A percentile compares a stretch with the other conserved stretches of the same genome.
Conservation (phyloP, 2,113 vertebrate genomes). For the Epinephelus cyanopodus region DNA sequence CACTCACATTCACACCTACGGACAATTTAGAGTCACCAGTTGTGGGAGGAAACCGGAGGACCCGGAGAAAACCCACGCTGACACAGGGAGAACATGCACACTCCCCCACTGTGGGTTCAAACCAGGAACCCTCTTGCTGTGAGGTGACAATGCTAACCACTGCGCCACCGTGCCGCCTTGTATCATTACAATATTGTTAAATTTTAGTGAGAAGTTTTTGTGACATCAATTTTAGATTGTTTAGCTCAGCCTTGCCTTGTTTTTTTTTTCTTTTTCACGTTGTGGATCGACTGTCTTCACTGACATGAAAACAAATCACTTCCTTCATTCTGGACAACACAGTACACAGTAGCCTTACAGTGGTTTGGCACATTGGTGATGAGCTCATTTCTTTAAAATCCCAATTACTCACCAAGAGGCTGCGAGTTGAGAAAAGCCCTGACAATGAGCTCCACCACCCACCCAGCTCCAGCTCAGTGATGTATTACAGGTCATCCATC, state of each 20-base stretch:
- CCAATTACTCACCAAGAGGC: constrained; percentile 17
- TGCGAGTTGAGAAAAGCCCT: constrained; percentile 16
- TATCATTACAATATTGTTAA: background rate
- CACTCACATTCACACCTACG: too few species aligned
- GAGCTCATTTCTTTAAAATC: constrained; percentile 31
- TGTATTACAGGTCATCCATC: constrained; percentile 60
- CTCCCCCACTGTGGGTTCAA: too few species aligned
- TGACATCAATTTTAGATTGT: background rate
- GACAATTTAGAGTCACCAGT: too few species aligned
- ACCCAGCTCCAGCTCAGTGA: constrained; percentile 39
- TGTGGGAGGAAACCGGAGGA: too few species aligned
- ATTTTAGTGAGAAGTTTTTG: background rate
- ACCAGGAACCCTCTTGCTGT: too few species aligned
- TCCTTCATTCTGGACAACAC: background rate
- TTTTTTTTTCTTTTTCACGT: background rate
- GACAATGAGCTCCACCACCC: constrained; percentile 22
- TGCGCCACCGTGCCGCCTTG: too few species aligned
- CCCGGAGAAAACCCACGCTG: too few species aligned
- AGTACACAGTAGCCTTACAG: background rate
- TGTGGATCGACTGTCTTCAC: background rate
- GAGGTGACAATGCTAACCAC: too few species aligned
- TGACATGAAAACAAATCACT: background rate
- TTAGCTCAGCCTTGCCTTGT: background rate
- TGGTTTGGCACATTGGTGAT: background rate
- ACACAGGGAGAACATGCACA: too few species aligned